These are phyloP conservation scores for Heliangelus exortis DNA, from an alignment of 2,797 vertebrate genomes.

Conservation along the genomic window DNA sequence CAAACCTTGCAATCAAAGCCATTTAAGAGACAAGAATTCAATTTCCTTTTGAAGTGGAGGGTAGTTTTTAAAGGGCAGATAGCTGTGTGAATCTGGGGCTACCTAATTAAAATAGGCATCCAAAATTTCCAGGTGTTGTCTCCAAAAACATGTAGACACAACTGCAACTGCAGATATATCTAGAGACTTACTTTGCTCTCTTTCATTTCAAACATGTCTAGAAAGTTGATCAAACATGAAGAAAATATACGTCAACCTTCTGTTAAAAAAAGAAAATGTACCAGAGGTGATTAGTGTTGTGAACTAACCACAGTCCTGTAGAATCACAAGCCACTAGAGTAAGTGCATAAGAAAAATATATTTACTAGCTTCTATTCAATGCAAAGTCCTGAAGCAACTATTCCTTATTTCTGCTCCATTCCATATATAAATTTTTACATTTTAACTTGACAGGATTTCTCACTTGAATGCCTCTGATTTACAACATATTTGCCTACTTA, in stretches of 20 bases:
- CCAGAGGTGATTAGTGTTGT: not conserved
- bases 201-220: not conserved
- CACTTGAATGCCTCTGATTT: not conserved
- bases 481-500: not conserved
- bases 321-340: not conserved
- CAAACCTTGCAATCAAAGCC: not conserved
- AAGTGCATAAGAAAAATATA: not conserved
- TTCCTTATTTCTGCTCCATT: not conserved
- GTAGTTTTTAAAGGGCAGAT: not conserved
- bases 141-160: not conserved
- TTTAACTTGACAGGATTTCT: conserved; percentile 4
- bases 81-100: not conserved
- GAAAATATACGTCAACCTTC: not conserved
- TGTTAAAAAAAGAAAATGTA: not conserved
- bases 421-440: not conserved
- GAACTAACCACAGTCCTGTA: not conserved
- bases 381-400: not conserved
- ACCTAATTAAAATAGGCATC: not conserved
- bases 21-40: not conserved
- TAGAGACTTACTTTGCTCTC: not conserved
- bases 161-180: not conserved
- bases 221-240: not conserved
- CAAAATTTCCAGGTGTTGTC: not conserved
- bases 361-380: not conserved
- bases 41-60: not conserved